Base-by-base conservation (phyloP, 2,888 invertebrate species). In the Craniophora ligustri region DNA sequence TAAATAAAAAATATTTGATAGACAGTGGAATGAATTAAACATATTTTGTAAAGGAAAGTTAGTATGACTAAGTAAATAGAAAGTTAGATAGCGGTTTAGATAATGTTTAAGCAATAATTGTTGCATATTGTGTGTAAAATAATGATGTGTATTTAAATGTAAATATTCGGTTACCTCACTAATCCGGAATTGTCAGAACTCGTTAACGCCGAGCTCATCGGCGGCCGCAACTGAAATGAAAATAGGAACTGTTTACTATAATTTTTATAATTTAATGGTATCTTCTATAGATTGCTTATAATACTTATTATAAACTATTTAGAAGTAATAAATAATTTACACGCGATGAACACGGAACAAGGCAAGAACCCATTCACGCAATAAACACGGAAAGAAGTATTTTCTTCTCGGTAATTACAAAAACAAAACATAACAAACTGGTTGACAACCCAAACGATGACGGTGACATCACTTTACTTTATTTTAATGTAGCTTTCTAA, bases 141-240 rank as follows among this genome's bases (percentile, higher is more conserved):
- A 42, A 59, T 68, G 60, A 66, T 46, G 55, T 34, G 49, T 49
- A 50, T 49, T 41, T 10, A 45, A 59, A 45, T 51, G 40, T 58
- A 46, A 70, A 50, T 63, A 68, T 56, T 45, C 30, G 21, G 67
- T 89, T 90, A 93, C 93, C 93, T 93, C 89, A 93, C 93, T 91
- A 93, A 90, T 87, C 93, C 93, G 86, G 93, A 92, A 88, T 92
- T 92, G 82, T 93, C 93, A 87, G 93, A 92, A 90, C 88, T 92
- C 83, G 92, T 87, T 86, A 93, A 82, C 81, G 89, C 84, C 73
- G 91, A 85, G 76, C 87, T 86, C 87, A 90, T 91, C 64, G 92
- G 91, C 70, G 92, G 92, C 87, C 93, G 92, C 81, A 93, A 89
- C 93, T 92, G 89, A 61, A 92, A 91, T 58, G 57, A 54, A 71